Evolutionary conservation across 2,888 invertebrate species (phyloP), one percentile per base, ranked within the genome.

Genomic region (Melanargia galathea): DNA sequence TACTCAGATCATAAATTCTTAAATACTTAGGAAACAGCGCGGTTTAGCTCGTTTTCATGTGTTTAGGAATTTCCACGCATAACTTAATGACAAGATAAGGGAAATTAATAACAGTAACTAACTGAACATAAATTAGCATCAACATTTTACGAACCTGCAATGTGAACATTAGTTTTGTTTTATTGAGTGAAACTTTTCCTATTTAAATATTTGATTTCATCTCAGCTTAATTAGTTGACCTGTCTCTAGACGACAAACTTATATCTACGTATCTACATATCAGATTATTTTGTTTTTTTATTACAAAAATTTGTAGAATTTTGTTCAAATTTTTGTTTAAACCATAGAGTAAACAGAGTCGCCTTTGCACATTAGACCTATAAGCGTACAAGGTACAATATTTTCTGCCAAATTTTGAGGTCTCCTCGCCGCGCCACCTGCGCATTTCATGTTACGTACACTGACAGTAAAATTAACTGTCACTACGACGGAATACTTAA

Each of bases 11-110:
- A 57, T 57, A 33, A 57, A 57, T 46, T 57, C 20, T 46, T 20
- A 57, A 46, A 33, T 16, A 20, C 45, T 45, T 20, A 8, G 46
- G 30, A 20, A 26, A 57, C 5, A 22, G 57, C 33, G 43, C 26
- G 20, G 55, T 56, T 24, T 16, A 56, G 52, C 55, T 46, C 18
- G 45, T 57, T 45, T 57, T 45, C 57, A n/a, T n/a, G 45, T 57
- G 20, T 57, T 40, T 13, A 24, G 57, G 57, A 20, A 33, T 57
- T 57, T 57, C 57, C 57, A 33, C 30, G 45, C 38, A 20, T 45
- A 22, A 40, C 24, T 43, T 43, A 33, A 52, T 35, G 18, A 52
- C 52, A 43, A 55, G 55, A 55, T 55, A 43, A 26, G 55, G 55
- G n/a, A 55, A 55, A 55, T 55, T 43, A 55, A 43, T 43, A 26